A percentile compares a stretch with the other conserved stretches of the same genome.
These are phyloP conservation scores for Pterobdella sp. DNA, from an alignment of 2,888 invertebrate genomes.

Conservation along the genomic window DNA sequence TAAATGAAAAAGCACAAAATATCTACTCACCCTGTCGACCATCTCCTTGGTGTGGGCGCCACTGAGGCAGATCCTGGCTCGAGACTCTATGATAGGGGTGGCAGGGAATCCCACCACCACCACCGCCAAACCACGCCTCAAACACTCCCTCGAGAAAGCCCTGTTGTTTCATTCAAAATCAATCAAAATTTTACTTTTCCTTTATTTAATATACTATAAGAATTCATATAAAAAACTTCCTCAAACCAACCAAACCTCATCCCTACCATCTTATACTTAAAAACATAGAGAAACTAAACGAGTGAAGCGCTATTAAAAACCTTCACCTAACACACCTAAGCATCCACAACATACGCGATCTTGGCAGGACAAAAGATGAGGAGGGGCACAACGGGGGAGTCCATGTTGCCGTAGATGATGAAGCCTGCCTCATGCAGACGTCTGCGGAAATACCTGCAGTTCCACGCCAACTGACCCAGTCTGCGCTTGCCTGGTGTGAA, in stretches of 20 bases:
- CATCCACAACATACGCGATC: conserved; percentile 70
- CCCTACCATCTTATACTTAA: not conserved
- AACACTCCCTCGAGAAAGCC: conserved; percentile 74
- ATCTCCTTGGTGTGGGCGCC: conserved; percentile 90
- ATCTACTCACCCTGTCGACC: conserved; percentile 60
- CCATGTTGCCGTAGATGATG: conserved; percentile 80
- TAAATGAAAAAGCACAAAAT: conserved; percentile 21
- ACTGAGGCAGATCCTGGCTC: conserved; percentile 74
- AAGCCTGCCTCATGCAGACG: conserved; percentile 78
- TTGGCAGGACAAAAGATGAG: conserved; percentile 88
- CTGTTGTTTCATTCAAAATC: conserved; percentile 53
- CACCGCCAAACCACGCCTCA: conserved; percentile 72
- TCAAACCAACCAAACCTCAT: not conserved
- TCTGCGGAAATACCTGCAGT: conserved; percentile 72
- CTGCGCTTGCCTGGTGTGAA: conserved; percentile 31
- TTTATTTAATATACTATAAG: no score
- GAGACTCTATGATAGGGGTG: conserved; percentile 81
- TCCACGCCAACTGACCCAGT: conserved; percentile 66
- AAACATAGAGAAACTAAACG: not conserved
- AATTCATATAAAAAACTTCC: no score
- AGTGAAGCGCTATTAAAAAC: not conserved
- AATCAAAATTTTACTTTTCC: not conserved
- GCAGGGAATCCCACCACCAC: conserved; percentile 98
- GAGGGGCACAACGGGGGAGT: conserved; percentile 93
- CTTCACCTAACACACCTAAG: no score